A percentile compares a stretch with the other conserved stretches of the same genome.
Conservation (phyloP, 35 echinoderm and acorn worm genomes). For the Apostichopus californicus region DNA sequence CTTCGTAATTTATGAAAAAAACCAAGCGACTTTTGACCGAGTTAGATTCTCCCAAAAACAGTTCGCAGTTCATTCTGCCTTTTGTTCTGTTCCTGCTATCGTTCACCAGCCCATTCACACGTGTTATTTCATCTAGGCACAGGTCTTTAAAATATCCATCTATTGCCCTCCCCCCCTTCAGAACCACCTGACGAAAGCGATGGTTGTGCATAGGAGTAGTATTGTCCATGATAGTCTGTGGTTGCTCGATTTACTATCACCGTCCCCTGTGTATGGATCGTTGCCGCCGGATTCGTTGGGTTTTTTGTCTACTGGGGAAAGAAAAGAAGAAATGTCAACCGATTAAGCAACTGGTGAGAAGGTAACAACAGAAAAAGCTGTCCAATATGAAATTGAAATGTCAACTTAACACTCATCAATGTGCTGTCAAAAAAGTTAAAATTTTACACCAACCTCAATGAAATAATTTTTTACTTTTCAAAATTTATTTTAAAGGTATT, state of each 20-base stretch:
- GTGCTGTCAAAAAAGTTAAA: no score
- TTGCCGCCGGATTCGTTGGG: background rate
- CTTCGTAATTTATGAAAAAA: no score
- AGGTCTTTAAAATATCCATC: background rate
- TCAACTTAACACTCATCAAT: no score
- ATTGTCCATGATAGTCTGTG: background rate
- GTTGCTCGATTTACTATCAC: background rate
- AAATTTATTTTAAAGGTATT: no score
- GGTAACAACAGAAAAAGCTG: no score
- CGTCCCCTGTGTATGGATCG: background rate
- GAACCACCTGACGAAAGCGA: background rate
- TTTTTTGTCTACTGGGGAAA: background rate
- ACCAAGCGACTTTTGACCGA: no score
- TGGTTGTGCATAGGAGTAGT: background rate
- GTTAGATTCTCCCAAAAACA: no score
- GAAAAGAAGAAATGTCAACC: background rate
- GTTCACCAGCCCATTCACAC: background rate
- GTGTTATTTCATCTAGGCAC: conserved; percentile 12
- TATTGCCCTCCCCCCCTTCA: background rate
- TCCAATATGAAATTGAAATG: no score
- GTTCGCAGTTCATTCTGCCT: no score
- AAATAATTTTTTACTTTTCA: no score
- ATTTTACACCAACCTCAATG: no score
- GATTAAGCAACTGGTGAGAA: no score
- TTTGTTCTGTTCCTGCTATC: background rate